A percentile compares a stretch with the other conserved stretches of the same genome.
Conservation (phyloP, 37 sponge, comb jelly and placozoan species). For the Theonella swinhoei region DNA sequence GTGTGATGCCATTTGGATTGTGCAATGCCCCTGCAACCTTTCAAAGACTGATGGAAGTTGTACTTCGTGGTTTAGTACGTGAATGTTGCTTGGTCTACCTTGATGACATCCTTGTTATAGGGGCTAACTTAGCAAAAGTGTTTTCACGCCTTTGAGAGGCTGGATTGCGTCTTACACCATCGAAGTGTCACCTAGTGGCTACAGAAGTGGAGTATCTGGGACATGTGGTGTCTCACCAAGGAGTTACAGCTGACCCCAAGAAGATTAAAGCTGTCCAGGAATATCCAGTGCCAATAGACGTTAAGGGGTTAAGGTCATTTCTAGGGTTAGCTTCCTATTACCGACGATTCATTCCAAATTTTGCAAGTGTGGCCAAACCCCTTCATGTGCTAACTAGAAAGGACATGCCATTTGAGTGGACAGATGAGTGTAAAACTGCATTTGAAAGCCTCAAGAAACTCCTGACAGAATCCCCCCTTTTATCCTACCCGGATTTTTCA, state of each 20-base stretch:
- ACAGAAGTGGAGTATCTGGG: background rate
- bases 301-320: background rate
- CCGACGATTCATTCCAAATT: background rate
- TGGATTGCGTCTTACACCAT: background rate
- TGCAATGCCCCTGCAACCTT: background rate
- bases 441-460: conserved; percentile 36
- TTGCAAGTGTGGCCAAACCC: background rate
- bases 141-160: background rate
- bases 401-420: conserved; percentile 24
- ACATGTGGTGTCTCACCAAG: background rate
- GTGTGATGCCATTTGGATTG: conserved; percentile 54
- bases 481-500: conserved; percentile 35
- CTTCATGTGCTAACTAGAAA: conserved; percentile 27
- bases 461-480: conserved; percentile 21
- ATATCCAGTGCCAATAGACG: background rate
- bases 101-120: background rate
- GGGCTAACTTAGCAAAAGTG: background rate
- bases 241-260: background rate
- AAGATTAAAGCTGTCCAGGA: background rate
- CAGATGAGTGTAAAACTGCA: conserved; percentile 18
- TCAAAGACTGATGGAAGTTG: background rate
- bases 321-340: background rate
- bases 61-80: background rate
- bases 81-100: background rate
- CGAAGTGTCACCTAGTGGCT: background rate